These are phyloP conservation scores for Pedionomus torquatus DNA, from an alignment of 2,113 vertebrate genomes.

Conservation along the genomic window DNA sequence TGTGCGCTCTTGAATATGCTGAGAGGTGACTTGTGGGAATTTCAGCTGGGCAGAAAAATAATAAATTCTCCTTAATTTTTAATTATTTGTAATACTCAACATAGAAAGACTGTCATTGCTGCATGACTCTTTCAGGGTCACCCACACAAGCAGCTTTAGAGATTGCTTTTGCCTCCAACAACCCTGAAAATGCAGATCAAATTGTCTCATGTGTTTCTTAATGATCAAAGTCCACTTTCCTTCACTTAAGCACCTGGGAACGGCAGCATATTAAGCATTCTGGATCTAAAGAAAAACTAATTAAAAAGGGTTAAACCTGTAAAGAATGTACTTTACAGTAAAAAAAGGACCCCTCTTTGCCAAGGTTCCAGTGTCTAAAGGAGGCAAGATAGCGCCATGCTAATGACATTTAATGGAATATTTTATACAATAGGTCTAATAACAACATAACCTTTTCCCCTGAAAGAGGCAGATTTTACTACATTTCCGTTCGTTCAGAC, in stretches of 20 bases:
- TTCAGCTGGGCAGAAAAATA: conserved; percentile 51
- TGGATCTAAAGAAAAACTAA: neutral
- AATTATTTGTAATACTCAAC: conserved; percentile 40
- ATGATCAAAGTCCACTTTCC: conserved; percentile 14
- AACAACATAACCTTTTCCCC: conserved; percentile 11
- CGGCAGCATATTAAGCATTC: neutral
- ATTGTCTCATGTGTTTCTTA: neutral
- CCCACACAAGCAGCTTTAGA: conserved; percentile 25
- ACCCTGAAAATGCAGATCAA: conserved; percentile 16
- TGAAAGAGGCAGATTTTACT: neutral
- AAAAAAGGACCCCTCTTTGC: neutral
- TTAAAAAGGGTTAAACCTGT: conserved; percentile 6
- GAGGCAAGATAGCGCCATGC: neutral
- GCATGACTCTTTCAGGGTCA: conserved; percentile 1
- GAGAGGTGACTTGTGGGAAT: conserved; percentile 64
- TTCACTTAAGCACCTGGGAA: neutral
- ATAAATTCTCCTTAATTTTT: conserved; percentile 63
- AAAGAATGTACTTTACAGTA: conserved; percentile 1
- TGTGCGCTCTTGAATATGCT: conserved; percentile 52
- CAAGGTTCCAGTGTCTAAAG: neutral
- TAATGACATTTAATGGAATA: conserved; percentile 17
- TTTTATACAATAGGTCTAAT: neutral
- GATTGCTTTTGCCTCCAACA: conserved; percentile 11
- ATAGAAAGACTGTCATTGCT: neutral
- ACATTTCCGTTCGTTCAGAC: neutral